phyloP scores from a whole-genome alignment of 2,888 invertebrate genomes.

The Erebia palarica region DNA sequence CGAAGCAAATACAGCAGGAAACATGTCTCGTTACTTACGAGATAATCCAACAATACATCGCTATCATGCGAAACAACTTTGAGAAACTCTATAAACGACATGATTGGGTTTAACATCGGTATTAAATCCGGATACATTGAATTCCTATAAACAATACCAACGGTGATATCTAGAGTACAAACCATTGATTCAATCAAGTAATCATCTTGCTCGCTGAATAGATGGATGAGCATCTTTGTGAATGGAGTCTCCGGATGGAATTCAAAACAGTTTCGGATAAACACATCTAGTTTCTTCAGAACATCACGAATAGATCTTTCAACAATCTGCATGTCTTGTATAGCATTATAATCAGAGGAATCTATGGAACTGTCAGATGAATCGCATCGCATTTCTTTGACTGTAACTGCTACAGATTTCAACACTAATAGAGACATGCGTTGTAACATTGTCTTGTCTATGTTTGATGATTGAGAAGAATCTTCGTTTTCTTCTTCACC shows the following conservation, averaged over 20 bases:
- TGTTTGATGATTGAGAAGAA: constrained; percentile 65
- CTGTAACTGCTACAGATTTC: constrained; percentile 94
- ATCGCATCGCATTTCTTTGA: constrained; percentile 94
- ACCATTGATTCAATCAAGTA: constrained; percentile 96
- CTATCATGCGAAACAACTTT: constrained; percentile 91
- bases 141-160: constrained; percentile 91
- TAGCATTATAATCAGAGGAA: constrained; percentile 92
- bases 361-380: constrained; percentile 93
- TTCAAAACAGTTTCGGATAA: constrained; percentile 90
- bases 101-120: constrained; percentile 91
- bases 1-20: constrained; percentile 92
- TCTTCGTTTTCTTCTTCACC: constrained; percentile 72
- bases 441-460: constrained; percentile 91
- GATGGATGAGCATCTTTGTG: constrained; percentile 93
- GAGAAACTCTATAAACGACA: constrained; percentile 93
- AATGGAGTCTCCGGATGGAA: constrained; percentile 94
- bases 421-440: constrained; percentile 93
- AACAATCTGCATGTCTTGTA: constrained; percentile 94
- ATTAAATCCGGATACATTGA: constrained; percentile 91
- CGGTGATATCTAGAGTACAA: constrained; percentile 93
- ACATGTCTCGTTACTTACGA: constrained; percentile 95
- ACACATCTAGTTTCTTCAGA: constrained; percentile 89
- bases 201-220: constrained; percentile 96
- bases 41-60: constrained; percentile 90
- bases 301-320: constrained; percentile 93